Conservation (phyloP, 2,797 vertebrate genomes). For the Enteromius anoplus region DNA sequence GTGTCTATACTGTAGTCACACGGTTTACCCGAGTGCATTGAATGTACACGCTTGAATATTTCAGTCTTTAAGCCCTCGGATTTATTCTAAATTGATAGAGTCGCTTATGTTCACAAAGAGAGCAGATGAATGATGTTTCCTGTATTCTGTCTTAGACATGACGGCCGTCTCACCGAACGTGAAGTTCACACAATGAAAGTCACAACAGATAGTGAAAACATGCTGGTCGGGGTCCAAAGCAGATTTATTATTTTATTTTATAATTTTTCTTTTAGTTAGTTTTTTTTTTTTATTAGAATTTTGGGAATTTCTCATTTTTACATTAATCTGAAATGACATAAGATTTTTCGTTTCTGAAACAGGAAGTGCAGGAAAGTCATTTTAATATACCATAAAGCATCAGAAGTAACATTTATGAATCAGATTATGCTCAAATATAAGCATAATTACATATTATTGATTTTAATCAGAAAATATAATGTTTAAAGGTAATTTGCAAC, state of each 20-base stretch:
- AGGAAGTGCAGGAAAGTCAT: background rate
- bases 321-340: background rate
- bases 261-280: too few species aligned
- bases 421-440: background rate
- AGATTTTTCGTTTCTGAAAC: background rate
- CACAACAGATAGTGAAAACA: background rate
- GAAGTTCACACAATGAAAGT: background rate
- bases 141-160: background rate
- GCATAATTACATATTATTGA: background rate
- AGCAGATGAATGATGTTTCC: constrained; percentile 21
- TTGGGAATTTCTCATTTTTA: background rate
- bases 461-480: background rate
- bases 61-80: constrained; percentile 1
- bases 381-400: background rate
- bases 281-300: too few species aligned
- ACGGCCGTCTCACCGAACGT: background rate
- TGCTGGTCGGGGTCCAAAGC: too few species aligned
- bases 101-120: constrained; percentile 8
- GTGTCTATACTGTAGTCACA: constrained; percentile 19
- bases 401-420: background rate
- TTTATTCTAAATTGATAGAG: background rate
- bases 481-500: background rate
- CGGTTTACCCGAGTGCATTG: constrained; percentile 3
- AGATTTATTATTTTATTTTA: too few species aligned
- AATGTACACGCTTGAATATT: constrained; percentile 20